Evolutionary conservation across 1,140 invertebrate genomes (phyloP).

Genomic region (Copidosoma floridanum): DNA sequence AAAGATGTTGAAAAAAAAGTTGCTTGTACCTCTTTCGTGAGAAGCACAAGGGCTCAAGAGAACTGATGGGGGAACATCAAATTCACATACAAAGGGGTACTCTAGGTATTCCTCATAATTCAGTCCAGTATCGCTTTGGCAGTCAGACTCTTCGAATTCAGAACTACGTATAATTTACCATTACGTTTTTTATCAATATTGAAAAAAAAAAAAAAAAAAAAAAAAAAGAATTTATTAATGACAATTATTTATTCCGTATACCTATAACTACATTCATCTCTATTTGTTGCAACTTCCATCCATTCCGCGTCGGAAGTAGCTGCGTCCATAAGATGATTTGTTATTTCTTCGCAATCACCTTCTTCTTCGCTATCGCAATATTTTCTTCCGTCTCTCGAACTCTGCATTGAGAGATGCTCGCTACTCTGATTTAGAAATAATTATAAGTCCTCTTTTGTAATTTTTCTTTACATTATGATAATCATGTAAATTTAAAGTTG

Average conservation of each 20-base stretch:
- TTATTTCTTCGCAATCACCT: constrained; percentile 59
- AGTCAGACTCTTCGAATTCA: constrained; percentile 66
- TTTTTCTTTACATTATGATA: no score
- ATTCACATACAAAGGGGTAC: constrained; percentile 69
- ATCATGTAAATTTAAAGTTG: no score
- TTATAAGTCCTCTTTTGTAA: no score
- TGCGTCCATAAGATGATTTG: constrained; percentile 57
- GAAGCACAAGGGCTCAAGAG: constrained; percentile 69
- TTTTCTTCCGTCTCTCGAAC: constrained; percentile 41
- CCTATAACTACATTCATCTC: constrained; percentile 78
- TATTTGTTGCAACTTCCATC: constrained; percentile 82
- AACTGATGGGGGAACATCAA: constrained; percentile 70
- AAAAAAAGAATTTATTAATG: background rate
- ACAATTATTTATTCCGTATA: constrained; percentile 39
- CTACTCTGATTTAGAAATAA: constrained; percentile 35
- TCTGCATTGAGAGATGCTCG: constrained; percentile 30
- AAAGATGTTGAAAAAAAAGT: no score
- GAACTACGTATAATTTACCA: constrained; percentile 56
- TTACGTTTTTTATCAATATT: constrained; percentile 1
- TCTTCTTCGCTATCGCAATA: constrained; percentile 62
- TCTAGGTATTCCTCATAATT: constrained; percentile 57
- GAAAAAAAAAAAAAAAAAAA: background rate
- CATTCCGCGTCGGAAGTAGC: constrained; percentile 77
- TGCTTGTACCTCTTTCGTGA: constrained; percentile 79
- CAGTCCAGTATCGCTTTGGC: constrained; percentile 51